phyloP scores from a whole-genome alignment of 2,888 invertebrate species.

The Frankliniella intonsa region DNA sequence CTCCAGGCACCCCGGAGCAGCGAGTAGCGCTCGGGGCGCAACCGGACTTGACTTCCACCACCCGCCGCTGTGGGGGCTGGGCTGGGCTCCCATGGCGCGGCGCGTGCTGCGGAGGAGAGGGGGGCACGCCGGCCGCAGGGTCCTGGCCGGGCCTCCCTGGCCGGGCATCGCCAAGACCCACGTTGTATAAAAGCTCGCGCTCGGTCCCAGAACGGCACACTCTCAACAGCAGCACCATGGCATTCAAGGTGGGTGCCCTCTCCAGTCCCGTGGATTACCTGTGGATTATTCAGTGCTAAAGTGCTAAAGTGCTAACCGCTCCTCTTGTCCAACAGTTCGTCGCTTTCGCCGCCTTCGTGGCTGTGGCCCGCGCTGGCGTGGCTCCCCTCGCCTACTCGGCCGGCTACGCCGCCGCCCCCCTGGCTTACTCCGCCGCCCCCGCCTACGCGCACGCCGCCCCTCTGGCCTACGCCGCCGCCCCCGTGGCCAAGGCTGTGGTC shows the following conservation, averaged over 20 bases:
- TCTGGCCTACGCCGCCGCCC: constrained; percentile 36
- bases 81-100: too few relatives aligned
- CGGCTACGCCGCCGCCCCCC: constrained; percentile 30
- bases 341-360: constrained; percentile 35
- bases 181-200: background rate
- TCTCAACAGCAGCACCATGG: constrained; percentile 15
- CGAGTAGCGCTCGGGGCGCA: too few relatives aligned
- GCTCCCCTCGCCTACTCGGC: constrained; percentile 32
- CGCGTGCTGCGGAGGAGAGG: background rate
- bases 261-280: background rate
- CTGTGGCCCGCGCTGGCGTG: constrained; percentile 36
- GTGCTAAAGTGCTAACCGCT: background rate
- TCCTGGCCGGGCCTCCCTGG: background rate
- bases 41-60: too few relatives aligned
- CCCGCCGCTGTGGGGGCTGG: too few relatives aligned
- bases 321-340: constrained; percentile 34
- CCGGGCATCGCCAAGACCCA: background rate
- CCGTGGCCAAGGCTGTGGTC: constrained; percentile 39
- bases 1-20: too few relatives aligned
- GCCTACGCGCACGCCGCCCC: constrained; percentile 30
- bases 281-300: background rate
- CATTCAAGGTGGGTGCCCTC: background rate
- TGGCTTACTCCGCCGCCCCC: constrained; percentile 25
- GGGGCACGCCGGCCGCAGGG: background rate
- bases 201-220: background rate